These are phyloP conservation scores for Hestina assimilis DNA, from an alignment of 1,140 invertebrate species.

Conservation along the genomic window DNA sequence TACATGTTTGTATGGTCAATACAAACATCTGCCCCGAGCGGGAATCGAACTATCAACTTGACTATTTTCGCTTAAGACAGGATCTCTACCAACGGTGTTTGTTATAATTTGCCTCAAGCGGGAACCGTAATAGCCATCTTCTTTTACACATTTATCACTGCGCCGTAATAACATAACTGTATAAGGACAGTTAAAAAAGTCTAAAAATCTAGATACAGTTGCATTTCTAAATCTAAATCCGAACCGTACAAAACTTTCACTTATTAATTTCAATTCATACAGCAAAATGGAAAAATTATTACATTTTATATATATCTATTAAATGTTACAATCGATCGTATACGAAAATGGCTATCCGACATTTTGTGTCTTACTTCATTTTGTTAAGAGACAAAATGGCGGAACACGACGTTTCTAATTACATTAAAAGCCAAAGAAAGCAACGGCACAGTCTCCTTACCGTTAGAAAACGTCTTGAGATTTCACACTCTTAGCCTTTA, in stretches of 20 bases:
- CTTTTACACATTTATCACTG: too few species aligned
- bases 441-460: constrained; percentile 41
- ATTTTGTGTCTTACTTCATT: neutral
- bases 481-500: constrained; percentile 48
- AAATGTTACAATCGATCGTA: constrained; percentile 15
- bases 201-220: too few species aligned
- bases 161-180: too few species aligned
- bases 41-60: too few species aligned
- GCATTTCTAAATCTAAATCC: too few species aligned
- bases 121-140: too few species aligned
- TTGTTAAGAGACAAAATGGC: constrained; percentile 5
- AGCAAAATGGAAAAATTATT: neutral
- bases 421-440: constrained; percentile 40
- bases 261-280: neutral
- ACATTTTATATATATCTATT: neutral
- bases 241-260: neutral
- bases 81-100: too few species aligned
- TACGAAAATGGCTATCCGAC: neutral
- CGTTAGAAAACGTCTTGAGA: constrained; percentile 49
- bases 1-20: too few species aligned
- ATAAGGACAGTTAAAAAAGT: too few species aligned
- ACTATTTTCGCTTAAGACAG: too few species aligned
- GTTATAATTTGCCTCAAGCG: too few species aligned
- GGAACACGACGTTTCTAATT: constrained; percentile 2
- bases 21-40: too few species aligned